Evolutionary conservation across 2,113 vertebrate genomes (phyloP).

Genomic region (Ibidorhyncha struthersii): DNA sequence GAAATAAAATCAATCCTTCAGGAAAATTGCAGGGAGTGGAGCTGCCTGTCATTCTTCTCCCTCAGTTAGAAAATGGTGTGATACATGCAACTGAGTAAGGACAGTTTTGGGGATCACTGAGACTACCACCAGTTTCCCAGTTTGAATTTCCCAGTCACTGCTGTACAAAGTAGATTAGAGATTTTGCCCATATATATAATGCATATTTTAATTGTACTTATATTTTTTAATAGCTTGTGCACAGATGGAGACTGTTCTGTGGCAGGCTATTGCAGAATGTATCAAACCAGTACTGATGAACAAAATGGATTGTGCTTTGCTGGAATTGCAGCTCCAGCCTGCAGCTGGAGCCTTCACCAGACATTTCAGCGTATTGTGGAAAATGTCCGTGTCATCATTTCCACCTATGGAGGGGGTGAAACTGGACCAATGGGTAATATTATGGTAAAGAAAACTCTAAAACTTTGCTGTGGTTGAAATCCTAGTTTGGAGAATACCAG

Average conservation of each 20-base stretch:
- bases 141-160: neutral
- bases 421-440: conserved; percentile 47
- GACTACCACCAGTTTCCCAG: neutral
- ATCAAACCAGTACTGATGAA: conserved; percentile 53
- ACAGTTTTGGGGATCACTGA: neutral
- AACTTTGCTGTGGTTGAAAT: neutral
- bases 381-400: conserved; percentile 52
- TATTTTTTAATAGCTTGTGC: conserved; percentile 8
- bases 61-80: neutral
- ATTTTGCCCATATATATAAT: neutral
- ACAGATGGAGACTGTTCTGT: conserved; percentile 45
- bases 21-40: neutral
- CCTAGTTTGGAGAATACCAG: neutral
- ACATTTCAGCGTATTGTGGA: conserved; percentile 49
- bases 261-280: conserved; percentile 36
- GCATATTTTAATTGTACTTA: neutral
- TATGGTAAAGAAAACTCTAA: conserved; percentile 19
- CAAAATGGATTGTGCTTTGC: conserved; percentile 54
- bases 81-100: neutral
- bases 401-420: conserved; percentile 47
- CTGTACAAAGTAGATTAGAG: neutral
- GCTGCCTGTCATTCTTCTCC: neutral
- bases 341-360: conserved; percentile 56
- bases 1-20: neutral
- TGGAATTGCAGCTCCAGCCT: conserved; percentile 57